Evolutionary conservation across 1,140 invertebrate species (phyloP).

Genomic region (Gryon sp.): DNA sequence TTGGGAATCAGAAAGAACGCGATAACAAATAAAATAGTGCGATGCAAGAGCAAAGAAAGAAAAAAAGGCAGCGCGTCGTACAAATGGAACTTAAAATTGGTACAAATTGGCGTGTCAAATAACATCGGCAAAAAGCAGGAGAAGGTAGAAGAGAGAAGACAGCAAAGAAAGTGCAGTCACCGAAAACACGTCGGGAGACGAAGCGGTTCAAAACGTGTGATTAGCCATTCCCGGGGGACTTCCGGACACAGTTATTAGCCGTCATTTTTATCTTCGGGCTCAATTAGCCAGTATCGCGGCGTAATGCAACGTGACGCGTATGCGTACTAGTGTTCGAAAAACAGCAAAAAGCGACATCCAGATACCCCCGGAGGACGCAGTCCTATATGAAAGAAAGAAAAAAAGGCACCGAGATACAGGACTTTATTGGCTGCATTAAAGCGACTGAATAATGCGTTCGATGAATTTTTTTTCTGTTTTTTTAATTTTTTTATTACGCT

Average conservation of each 20-base stretch:
- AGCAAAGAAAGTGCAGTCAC: conserved; percentile 45
- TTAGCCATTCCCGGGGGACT: conserved; percentile 72
- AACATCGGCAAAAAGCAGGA: conserved; percentile 48
- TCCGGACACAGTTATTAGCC: conserved; percentile 75
- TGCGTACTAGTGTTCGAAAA: conserved; percentile 61
- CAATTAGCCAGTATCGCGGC: conserved; percentile 76
- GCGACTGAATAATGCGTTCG: conserved; percentile 50
- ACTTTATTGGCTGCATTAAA: conserved; percentile 60
- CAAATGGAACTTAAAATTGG: conserved; percentile 54
- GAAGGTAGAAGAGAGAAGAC: conserved; percentile 27
- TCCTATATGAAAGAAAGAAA: conserved; percentile 26
- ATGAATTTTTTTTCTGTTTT: background rate
- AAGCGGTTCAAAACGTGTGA: conserved; percentile 68
- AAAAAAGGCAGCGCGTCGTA: conserved; percentile 2
- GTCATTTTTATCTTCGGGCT: conserved; percentile 78
- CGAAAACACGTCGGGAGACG: conserved; percentile 50
- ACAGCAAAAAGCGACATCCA: conserved; percentile 12
- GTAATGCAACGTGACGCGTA: conserved; percentile 77
- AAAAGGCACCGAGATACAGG: conserved; percentile 33
- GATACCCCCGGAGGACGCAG: conserved; percentile 1
- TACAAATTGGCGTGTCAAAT: conserved; percentile 60
- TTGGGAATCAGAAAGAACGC: conserved; percentile 1
- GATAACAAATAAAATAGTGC: conserved; percentile 8
- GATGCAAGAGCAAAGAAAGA: background rate
- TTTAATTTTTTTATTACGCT: background rate